phyloP scores from a whole-genome alignment of 2,888 invertebrate species.

The Drosophila monieri region DNA sequence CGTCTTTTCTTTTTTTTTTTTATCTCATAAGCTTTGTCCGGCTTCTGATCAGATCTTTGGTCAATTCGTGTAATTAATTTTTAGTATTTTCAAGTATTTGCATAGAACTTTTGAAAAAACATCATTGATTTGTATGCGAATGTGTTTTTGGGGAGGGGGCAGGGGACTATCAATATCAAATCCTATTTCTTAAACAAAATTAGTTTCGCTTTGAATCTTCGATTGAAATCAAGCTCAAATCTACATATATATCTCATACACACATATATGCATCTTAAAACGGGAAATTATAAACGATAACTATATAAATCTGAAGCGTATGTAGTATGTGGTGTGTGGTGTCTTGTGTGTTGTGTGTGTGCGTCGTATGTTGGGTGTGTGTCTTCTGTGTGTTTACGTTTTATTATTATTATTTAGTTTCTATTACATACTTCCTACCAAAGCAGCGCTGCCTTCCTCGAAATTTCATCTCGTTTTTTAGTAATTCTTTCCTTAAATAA shows the following conservation, averaged over 20 bases:
- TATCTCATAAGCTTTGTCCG: conserved; percentile 31
- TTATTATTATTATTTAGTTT: conserved; percentile 31
- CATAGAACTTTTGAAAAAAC: conserved; percentile 72
- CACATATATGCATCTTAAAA: conserved; percentile 24
- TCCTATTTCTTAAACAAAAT: conserved; percentile 24
- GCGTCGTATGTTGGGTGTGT: conserved; percentile 18
- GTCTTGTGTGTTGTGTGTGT: conserved; percentile 11
- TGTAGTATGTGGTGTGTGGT: conserved; percentile 6
- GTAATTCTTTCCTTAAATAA: conserved; percentile 28
- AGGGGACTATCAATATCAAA: conserved; percentile 14
- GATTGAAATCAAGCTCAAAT: conserved; percentile 38
- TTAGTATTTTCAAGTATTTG: conserved; percentile 60
- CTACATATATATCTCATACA: conserved; percentile 7
- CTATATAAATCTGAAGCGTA: conserved; percentile 13
- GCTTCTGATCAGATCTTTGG: conserved; percentile 36
- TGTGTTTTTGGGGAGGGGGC: too few relatives aligned
- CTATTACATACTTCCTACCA: conserved; percentile 70
- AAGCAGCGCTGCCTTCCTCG: conserved; percentile 69
- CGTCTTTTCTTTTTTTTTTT: conserved; percentile 62
- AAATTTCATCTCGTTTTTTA: conserved; percentile 7
- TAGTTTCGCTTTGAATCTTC: conserved; percentile 21
- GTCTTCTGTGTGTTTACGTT: conserved; percentile 5
- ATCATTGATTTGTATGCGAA: conserved; percentile 35
- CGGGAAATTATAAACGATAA: conserved; percentile 35
- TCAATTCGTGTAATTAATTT: conserved; percentile 29